A percentile compares a stretch with the other conserved stretches of the same genome.
phyloP scores from a whole-genome alignment of 2,113 vertebrate species.

The Tragelaphus buxtoni region DNA sequence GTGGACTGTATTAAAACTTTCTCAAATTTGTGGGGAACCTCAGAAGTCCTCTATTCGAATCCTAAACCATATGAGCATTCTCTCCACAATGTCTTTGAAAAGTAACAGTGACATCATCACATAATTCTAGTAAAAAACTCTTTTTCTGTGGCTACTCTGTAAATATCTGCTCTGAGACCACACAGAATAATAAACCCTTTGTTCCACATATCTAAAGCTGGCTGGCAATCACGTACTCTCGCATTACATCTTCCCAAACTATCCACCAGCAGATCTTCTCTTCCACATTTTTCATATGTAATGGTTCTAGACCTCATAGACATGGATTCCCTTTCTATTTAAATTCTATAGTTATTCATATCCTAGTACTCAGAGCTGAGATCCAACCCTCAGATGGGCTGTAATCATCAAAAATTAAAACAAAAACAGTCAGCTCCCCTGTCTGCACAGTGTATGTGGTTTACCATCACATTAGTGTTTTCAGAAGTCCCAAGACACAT shows the following conservation, averaged over 20 bases:
- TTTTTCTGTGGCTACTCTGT: neutral
- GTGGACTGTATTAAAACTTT: neutral
- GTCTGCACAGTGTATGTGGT: neutral
- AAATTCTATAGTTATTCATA: neutral
- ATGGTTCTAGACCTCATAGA: neutral
- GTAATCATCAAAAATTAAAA: neutral
- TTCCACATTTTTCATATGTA: neutral
- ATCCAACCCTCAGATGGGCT: neutral
- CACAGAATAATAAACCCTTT: neutral
- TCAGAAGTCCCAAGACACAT: neutral
- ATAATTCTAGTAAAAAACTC: neutral
- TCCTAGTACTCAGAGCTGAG: neutral
- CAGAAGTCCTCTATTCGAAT: neutral
- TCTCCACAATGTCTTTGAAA: neutral
- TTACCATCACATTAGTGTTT: neutral
- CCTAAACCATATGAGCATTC: neutral
- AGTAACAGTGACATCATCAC: neutral
- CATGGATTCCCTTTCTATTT: neutral
- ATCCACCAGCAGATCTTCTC: neutral
- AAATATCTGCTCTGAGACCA: neutral
- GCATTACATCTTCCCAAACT: neutral
- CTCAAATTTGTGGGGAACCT: neutral
- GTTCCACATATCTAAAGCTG: neutral
- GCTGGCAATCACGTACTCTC: neutral
- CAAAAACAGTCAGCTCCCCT: neutral